Percentiles rank a stretch among this genome's conserved stretches.
These are phyloP conservation scores for Gila robusta DNA, from an alignment of 2,797 vertebrate genomes.

Conservation along the genomic window DNA sequence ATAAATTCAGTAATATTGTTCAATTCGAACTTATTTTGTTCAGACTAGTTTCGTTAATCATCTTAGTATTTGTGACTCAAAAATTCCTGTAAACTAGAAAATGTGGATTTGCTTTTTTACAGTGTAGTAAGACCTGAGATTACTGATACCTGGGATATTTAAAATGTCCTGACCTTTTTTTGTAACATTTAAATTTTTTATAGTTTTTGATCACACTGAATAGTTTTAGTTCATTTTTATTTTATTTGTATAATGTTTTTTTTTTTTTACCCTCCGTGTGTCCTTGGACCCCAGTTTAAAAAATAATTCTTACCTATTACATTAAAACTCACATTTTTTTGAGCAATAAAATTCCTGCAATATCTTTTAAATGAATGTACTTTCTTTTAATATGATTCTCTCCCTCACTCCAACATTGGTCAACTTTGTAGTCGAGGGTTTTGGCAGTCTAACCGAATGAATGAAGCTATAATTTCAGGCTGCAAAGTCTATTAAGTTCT, in stretches of 20 bases:
- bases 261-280: neutral
- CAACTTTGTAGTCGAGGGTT: constrained; percentile 32
- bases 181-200: too few species aligned
- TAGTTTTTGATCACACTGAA: too few species aligned
- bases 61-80: neutral
- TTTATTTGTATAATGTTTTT: neutral
- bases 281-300: neutral
- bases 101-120: neutral
- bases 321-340: neutral
- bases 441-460: constrained; percentile 46
- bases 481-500: constrained; percentile 80
- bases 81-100: neutral
- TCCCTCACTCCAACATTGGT: constrained; percentile 21
- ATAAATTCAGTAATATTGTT: too few species aligned
- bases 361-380: neutral
- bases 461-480: constrained; percentile 60
- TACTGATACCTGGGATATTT: neutral
- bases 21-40: too few species aligned
- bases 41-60: too few species aligned
- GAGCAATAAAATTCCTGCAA: neutral
- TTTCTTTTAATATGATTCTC: neutral
- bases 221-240: neutral
- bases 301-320: neutral
- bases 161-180: neutral
- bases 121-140: neutral